Evolutionary conservation across 2,113 vertebrate species (phyloP), one percentile per base, ranked within the genome.

Genomic region (Gulo gulo): DNA sequence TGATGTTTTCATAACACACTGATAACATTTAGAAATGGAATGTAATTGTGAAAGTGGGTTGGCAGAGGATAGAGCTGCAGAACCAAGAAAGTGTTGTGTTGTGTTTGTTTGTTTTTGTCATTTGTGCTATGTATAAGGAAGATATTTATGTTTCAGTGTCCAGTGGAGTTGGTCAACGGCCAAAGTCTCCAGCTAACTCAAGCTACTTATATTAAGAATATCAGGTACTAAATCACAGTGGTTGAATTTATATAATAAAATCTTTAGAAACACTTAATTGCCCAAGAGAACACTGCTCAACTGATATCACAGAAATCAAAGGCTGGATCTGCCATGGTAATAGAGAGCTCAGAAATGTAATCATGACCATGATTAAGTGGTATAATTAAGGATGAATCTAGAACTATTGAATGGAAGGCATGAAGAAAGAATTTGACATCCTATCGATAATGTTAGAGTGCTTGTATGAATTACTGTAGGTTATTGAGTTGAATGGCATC

Each of bases 351-450:
- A 86, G 80, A 95, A 96, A 91, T 93, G 8, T 82, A 96, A 82
- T 93, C 57, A 76, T 39, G 50, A 71, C 52, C 63, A 69, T 91
- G 47, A 96, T 82, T 90, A 95, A 89, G 36, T 93, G 65, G 7
- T 73, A 86, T 81, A 92, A 95, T 86, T 92, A 96, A 95, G 59
- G 81, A 92, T 76, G 83, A 90, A 71, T 73, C 52, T 15, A 88
- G 61, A 83, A 63, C 42, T 79, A 39, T 57, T 94, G 59, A 90
- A 90, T 39, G 23, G 31, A 78, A 87, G 74, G 61, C 36, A 91
- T 65, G 65, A 45, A 93, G 34, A 84, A 45, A 20, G 14, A 6
- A 78, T 79, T 95, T 71, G 42, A 63, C n/a, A 91, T 71, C 26
- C n/a, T 93, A 52, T 87, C 91, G 39, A 85, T 89, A 85, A 88